Evolutionary conservation across 2,113 vertebrate species (phyloP).

Genomic region (Zosterops japonicus): DNA sequence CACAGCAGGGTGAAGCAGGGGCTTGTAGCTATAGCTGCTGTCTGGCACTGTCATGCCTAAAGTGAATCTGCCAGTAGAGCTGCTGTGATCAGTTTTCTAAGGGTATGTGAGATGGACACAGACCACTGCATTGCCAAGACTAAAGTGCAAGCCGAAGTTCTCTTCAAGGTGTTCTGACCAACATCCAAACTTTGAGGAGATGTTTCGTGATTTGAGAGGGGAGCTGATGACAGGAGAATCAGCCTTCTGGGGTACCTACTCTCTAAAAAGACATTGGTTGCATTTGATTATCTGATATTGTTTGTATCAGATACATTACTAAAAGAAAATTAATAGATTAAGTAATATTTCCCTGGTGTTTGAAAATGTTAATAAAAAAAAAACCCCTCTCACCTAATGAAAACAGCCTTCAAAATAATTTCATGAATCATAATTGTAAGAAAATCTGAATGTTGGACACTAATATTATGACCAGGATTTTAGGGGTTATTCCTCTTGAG

Average conservation of each 20-base stretch:
- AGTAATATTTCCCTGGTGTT: accelerated
- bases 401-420: background rate
- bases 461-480: background rate
- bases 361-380: background rate
- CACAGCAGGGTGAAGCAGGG: background rate
- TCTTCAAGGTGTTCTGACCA: background rate
- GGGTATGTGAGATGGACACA: background rate
- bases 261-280: background rate
- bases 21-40: accelerated
- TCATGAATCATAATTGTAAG: background rate
- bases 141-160: background rate
- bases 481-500: background rate
- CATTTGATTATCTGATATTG: background rate
- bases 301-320: background rate
- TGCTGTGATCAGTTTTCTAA: background rate
- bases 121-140: background rate
- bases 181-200: background rate
- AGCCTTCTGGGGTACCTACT: background rate
- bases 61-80: background rate
- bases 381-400: background rate
- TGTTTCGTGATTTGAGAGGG: background rate
- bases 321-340: background rate
- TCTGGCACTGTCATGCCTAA: background rate
- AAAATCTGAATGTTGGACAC: background rate
- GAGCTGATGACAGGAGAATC: background rate